Evolutionary conservation across 2,113 vertebrate species (phyloP).

Genomic region (Lepisosteus osseus): DNA sequence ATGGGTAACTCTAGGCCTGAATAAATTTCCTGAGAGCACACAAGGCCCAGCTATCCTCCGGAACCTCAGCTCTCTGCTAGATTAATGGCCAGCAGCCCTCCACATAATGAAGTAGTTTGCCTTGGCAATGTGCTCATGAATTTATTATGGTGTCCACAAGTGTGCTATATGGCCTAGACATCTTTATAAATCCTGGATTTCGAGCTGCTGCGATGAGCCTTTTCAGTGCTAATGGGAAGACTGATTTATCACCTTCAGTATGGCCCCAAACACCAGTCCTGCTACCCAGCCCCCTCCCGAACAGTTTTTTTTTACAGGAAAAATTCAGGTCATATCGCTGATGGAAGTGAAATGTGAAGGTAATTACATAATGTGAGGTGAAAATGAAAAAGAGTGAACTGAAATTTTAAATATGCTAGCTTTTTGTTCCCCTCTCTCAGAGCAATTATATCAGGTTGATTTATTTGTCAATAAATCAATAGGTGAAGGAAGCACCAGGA

Average conservation of each 20-base stretch:
- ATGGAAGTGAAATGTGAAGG: constrained; percentile 89
- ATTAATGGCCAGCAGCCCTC: constrained; percentile 88
- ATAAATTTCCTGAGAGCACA: constrained; percentile 81
- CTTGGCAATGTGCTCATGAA: constrained; percentile 90
- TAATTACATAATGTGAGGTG: constrained; percentile 87
- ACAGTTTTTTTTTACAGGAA: constrained; percentile 39
- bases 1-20: constrained; percentile 89
- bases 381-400: constrained; percentile 71
- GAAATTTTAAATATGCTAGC: constrained; percentile 75
- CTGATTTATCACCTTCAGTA: constrained; percentile 82
- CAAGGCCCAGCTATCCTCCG: constrained; percentile 71
- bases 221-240: constrained; percentile 73
- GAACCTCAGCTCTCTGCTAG: constrained; percentile 79
- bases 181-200: constrained; percentile 94
- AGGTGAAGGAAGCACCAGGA: too few relatives aligned
- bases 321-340: constrained; percentile 85
- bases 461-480: constrained; percentile 47
- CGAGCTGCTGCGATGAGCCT: constrained; percentile 72
- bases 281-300: constrained; percentile 65
- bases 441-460: constrained; percentile 78
- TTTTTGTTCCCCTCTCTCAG: constrained; percentile 56
- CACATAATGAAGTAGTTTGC: constrained; percentile 94
- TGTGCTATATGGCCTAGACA: constrained; percentile 82
- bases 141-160: constrained; percentile 96
- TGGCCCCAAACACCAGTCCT: constrained; percentile 55